These are phyloP conservation scores for Hermodice carunculata DNA, from an alignment of 2,888 invertebrate species.

Conservation along the genomic window DNA sequence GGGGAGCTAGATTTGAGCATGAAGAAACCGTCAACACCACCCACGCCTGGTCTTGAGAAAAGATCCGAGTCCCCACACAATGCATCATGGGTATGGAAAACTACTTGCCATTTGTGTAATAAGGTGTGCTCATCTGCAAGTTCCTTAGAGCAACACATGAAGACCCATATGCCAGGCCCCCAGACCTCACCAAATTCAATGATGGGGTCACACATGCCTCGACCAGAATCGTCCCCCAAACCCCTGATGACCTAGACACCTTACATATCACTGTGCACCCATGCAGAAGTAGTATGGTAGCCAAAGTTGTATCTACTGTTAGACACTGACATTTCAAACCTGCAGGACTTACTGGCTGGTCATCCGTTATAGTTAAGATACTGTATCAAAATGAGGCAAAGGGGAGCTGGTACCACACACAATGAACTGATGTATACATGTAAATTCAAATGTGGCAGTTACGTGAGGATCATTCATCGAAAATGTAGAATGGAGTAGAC, in stretches of 20 bases:
- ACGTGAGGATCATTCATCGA: no score
- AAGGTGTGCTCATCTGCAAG: constrained; percentile 97
- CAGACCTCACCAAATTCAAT: no score
- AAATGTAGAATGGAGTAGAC: no score
- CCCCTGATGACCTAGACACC: constrained; percentile 12
- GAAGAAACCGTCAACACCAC: no score
- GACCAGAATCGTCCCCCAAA: constrained; percentile 19
- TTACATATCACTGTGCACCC: background rate
- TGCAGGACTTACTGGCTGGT: background rate
- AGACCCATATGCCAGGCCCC: constrained; percentile 77
- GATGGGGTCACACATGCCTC: no score
- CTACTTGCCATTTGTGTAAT: constrained; percentile 80
- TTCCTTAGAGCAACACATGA: constrained; percentile 95
- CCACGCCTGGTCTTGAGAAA: no score
- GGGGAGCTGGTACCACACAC: background rate
- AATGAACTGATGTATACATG: background rate
- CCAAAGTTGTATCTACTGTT: background rate
- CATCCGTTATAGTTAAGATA: no score
- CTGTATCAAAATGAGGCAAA: no score
- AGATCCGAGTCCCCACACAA: background rate
- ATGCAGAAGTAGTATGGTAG: background rate
- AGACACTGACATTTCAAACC: background rate
- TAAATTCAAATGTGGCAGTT: background rate
- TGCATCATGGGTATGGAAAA: constrained; percentile 67
- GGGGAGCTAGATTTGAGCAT: constrained; percentile 12